Evolutionary conservation across 2,797 vertebrate genomes (phyloP).

Genomic region (Gallinago solitaria): DNA sequence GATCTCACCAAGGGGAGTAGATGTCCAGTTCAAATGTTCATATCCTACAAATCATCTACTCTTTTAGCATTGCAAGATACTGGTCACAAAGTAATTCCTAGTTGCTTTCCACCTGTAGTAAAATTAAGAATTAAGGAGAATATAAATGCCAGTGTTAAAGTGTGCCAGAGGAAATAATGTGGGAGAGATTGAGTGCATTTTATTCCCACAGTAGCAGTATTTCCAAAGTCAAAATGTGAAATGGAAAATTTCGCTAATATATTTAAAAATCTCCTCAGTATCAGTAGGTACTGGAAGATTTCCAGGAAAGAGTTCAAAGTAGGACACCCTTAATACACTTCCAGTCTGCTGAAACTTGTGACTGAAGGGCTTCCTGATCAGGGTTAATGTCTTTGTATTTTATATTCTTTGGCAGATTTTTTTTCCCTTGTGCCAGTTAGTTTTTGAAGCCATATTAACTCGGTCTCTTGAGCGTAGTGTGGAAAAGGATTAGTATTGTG

Average conservation of each 20-base stretch:
- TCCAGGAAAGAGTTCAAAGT: neutral
- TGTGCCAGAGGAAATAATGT: neutral
- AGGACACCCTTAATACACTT: neutral
- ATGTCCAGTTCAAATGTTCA: neutral
- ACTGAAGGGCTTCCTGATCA: neutral
- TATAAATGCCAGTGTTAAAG: neutral
- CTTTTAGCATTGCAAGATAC: neutral
- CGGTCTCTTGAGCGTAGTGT: neutral
- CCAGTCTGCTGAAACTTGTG: neutral
- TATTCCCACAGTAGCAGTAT: neutral
- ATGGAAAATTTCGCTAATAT: neutral
- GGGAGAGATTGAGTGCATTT: neutral
- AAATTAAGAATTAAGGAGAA: neutral
- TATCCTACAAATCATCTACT: neutral
- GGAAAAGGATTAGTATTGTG: neutral
- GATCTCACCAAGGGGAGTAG: neutral
- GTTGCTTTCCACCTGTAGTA: neutral
- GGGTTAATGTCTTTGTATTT: neutral
- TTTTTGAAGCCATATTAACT: neutral
- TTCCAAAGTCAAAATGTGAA: neutral
- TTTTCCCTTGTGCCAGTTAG: fast-evolving
- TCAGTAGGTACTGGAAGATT: neutral
- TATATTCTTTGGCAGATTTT: neutral
- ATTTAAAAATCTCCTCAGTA: neutral
- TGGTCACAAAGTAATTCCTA: neutral